Percentiles rank a stretch among this genome's conserved stretches.
Conservation (phyloP, 2,888 invertebrate species). For the Calameuta idolon region DNA sequence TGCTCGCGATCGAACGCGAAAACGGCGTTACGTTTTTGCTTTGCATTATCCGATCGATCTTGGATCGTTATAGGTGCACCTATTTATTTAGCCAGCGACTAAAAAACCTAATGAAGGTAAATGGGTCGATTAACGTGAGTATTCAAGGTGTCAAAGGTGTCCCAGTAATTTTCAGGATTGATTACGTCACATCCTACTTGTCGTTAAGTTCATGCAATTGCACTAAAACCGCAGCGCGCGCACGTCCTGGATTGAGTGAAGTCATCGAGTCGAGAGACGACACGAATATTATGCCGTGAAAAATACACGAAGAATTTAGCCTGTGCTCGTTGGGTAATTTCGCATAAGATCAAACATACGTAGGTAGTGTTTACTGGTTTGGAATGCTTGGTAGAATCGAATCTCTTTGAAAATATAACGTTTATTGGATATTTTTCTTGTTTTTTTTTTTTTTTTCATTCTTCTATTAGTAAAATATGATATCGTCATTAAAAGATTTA, state of each 20-base stretch:
- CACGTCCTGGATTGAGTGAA: neutral
- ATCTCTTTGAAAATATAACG: slow-evolving; percentile 44
- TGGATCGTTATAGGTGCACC: neutral
- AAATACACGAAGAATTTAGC: neutral
- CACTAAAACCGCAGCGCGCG: slow-evolving; percentile 6
- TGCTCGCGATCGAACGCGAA: neutral
- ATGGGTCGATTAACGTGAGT: neutral
- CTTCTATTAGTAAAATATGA: slow-evolving; percentile 31
- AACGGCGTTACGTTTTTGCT: neutral
- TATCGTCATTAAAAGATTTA: slow-evolving; percentile 18
- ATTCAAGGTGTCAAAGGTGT: neutral
- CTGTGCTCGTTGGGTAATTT: neutral
- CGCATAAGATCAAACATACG: neutral
- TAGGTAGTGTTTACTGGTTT: neutral
- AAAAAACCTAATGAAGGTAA: too few relatives aligned
- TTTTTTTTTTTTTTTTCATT: slow-evolving; percentile 17
- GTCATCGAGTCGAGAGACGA: neutral
- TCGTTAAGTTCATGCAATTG: slow-evolving; percentile 15
- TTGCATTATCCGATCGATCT: neutral
- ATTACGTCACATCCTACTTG: slow-evolving; percentile 22
- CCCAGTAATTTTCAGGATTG: neutral
- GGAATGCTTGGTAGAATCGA: neutral
- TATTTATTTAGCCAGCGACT: too few relatives aligned
- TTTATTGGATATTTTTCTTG: slow-evolving; percentile 42
- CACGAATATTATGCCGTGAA: neutral